A percentile compares a stretch with the other conserved stretches of the same genome.
These are phyloP conservation scores for Pseudomyrmex flavicornis DNA, from an alignment of 1,140 invertebrate species.

Conservation along the genomic window DNA sequence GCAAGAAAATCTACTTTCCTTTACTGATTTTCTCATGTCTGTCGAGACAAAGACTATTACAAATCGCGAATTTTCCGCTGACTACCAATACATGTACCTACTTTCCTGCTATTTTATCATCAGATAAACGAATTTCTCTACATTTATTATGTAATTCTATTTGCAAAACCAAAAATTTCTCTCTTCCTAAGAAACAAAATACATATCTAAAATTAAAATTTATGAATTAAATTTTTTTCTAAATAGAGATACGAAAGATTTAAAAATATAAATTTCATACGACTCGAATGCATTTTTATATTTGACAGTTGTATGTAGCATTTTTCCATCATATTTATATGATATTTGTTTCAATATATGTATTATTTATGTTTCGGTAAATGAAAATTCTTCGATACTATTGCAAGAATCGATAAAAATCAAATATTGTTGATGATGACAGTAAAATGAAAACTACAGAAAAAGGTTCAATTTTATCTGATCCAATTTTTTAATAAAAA, in stretches of 20 bases:
- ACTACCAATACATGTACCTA: not conserved
- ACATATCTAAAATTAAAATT: not conserved
- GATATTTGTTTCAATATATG: slow-evolving; percentile 18
- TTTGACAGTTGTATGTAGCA: no score
- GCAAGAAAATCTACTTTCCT: slow-evolving; percentile 11
- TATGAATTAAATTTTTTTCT: slow-evolving; percentile 8
- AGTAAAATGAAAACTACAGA: not conserved
- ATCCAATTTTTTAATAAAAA: slow-evolving; percentile 15
- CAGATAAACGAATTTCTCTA: not conserved
- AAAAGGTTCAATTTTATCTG: not conserved
- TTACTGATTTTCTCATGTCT: slow-evolving; percentile 22
- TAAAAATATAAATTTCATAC: not conserved
- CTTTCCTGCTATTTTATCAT: not conserved
- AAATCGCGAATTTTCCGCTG: slow-evolving; percentile 9
- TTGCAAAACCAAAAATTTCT: slow-evolving; percentile 6
- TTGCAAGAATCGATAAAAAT: not conserved
- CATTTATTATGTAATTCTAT: not conserved
- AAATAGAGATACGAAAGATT: not conserved
- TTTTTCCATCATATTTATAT: not conserved
- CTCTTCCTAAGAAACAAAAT: slow-evolving; percentile 4
- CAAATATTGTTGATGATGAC: slow-evolving; percentile 9
- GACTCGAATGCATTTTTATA: no score
- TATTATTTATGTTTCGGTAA: not conserved
- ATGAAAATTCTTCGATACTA: not conserved
- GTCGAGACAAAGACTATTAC: slow-evolving; percentile 20